Evolutionary conservation across 2,113 vertebrate species (phyloP).

Genomic region (Xenopus borealis): DNA sequence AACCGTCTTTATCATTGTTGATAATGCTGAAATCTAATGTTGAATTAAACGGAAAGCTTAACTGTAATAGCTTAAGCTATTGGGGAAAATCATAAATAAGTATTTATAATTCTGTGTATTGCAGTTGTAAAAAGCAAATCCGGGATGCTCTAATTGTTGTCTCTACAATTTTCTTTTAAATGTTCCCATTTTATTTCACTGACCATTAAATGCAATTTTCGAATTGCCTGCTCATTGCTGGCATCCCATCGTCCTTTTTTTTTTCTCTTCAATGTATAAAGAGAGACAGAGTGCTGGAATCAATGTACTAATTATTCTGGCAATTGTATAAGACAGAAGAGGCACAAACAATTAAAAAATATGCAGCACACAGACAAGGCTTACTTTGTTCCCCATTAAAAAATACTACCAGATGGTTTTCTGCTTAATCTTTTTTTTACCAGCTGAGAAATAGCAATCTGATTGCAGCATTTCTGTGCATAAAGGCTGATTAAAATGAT

Average conservation of each 20-base stretch:
- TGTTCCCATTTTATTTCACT: not conserved
- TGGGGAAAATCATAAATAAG: no score
- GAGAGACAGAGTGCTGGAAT: not conserved
- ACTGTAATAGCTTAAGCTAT: no score
- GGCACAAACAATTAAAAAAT: constrained; percentile 5
- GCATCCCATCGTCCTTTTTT: constrained; percentile 1
- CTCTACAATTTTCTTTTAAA: not conserved
- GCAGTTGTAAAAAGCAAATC: not conserved
- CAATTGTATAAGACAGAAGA: not conserved
- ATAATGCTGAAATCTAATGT: no score
- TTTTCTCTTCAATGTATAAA: not conserved
- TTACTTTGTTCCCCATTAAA: constrained; percentile 23
- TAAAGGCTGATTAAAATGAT: constrained; percentile 7
- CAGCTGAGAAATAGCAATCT: constrained; percentile 25
- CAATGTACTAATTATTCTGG: constrained; percentile 20
- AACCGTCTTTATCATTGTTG: no score
- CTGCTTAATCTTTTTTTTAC: constrained; percentile 27
- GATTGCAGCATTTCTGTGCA: constrained; percentile 20
- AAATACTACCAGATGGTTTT: constrained; percentile 32
- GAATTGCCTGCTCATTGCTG: constrained; percentile 1
- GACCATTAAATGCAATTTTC: constrained; percentile 11
- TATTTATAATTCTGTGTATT: no score
- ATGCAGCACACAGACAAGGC: constrained; percentile 9
- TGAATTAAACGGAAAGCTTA: no score
- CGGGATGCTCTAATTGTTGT: constrained; percentile 1